Conservation (phyloP, 2,888 invertebrate genomes). For the Meloe dianella region DNA sequence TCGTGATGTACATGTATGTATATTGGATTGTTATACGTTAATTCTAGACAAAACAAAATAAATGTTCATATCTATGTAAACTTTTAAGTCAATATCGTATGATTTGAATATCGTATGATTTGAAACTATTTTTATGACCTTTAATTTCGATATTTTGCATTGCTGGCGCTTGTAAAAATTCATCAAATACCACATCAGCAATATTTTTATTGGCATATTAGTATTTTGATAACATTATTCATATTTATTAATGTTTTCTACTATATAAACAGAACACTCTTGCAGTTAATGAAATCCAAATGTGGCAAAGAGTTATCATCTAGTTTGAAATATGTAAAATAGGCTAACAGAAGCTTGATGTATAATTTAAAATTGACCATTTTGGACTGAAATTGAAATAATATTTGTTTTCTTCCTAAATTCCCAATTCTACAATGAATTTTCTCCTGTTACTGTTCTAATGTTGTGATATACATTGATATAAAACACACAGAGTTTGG, state of each 20-base stretch:
- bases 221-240: background rate
- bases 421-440: background rate
- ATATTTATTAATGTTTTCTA: background rate
- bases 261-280: background rate
- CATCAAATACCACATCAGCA: background rate
- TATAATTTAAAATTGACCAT: background rate
- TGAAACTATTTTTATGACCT: background rate
- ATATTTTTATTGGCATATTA: background rate
- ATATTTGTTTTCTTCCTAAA: background rate
- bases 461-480: background rate
- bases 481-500: background rate
- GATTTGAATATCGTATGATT: background rate
- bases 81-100: background rate
- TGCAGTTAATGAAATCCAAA: background rate
- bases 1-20: too few relatives aligned
- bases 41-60: too few relatives aligned
- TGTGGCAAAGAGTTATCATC: background rate
- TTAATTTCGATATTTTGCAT: background rate
- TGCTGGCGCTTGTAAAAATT: background rate
- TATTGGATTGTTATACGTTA: too few relatives aligned
- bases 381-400: background rate
- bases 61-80: too few relatives aligned
- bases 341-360: background rate
- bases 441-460: too few relatives aligned
- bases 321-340: slow-evolving; percentile 2